Evolutionary conservation across 2,797 vertebrate genomes (phyloP), one percentile per base, ranked within the genome.

Genomic region (Pipistrellus kuhlii): DNA sequence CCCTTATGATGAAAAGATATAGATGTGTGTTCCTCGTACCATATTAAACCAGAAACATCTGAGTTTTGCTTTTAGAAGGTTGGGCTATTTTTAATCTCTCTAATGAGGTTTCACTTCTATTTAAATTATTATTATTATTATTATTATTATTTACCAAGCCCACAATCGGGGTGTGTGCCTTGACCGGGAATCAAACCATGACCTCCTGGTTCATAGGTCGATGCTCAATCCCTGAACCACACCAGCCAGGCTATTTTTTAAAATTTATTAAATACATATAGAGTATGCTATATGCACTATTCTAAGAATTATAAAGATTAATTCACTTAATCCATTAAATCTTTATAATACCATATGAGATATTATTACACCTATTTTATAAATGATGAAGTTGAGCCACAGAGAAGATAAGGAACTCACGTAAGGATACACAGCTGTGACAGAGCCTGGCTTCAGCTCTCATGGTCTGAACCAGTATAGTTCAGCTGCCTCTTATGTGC

Each of bases 361-460:
- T 83, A 9, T 66, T 88, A 59, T 80, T 85, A 55, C 69, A 66
- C 44, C 72, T 66, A 59, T 57, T 76, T 85, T 88, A 64, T 81
- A 85, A 30, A 59, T 88, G 35, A 94, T 69, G 46, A 93, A 90
- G 59, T 90, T 85, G 87, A 92, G 64, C 46, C 55, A 81, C 76
- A 90, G 27, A 81, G 32, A 68, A 55, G 46, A 46, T 53, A 75
- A 46, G 68, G 64, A 89, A 62, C 25, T 62, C 68, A 35, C 25
- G 25, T 85, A 53, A 93, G 51, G 20, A 59, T 77, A 89, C n/a
- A 92, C 6, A 85, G 44, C 44, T 75, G 35, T 91, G 12, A 66
- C 10, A 84, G 38, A 55, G 53, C n/a, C 25, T 69, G 53, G 35
- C 38, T 77, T 86, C 48, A 81, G 35, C 23, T 64, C 9, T 91